These are phyloP conservation scores for Fragum sueziense DNA, from an alignment of 2,888 invertebrate genomes.

Conservation along the genomic window DNA sequence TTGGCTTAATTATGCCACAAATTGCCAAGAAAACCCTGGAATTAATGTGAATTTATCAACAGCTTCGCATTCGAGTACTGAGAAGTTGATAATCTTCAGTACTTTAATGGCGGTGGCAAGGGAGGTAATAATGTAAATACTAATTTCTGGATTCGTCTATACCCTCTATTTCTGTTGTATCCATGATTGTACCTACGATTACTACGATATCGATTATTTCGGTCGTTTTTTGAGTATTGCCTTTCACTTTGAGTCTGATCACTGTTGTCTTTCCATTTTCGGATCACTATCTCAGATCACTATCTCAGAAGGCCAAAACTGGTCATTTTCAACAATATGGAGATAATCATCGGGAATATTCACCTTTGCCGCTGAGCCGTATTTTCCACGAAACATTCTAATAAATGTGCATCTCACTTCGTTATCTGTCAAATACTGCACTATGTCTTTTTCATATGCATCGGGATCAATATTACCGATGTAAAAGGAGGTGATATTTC, in stretches of 20 bases:
- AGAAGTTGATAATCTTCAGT: too few species aligned
- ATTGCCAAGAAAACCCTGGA: too few species aligned
- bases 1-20: too few species aligned
- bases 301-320: not conserved
- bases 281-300: not conserved
- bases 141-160: too few species aligned
- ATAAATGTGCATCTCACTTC: not conserved
- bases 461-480: slow-evolving; percentile 3
- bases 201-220: too few species aligned
- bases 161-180: not conserved
- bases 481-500: not conserved
- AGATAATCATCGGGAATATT: not conserved
- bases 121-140: too few species aligned
- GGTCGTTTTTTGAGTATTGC: too few species aligned
- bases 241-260: too few species aligned
- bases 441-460: not conserved
- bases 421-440: not conserved
- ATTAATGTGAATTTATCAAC: too few species aligned
- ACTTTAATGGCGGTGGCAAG: too few species aligned
- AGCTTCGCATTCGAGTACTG: too few species aligned
- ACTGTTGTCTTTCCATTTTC: not conserved
- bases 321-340: not conserved
- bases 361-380: not conserved
- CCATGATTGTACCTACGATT: too few species aligned
- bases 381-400: not conserved